Conservation (phyloP, 1,140 invertebrate genomes). For the Goniozus legneri region DNA sequence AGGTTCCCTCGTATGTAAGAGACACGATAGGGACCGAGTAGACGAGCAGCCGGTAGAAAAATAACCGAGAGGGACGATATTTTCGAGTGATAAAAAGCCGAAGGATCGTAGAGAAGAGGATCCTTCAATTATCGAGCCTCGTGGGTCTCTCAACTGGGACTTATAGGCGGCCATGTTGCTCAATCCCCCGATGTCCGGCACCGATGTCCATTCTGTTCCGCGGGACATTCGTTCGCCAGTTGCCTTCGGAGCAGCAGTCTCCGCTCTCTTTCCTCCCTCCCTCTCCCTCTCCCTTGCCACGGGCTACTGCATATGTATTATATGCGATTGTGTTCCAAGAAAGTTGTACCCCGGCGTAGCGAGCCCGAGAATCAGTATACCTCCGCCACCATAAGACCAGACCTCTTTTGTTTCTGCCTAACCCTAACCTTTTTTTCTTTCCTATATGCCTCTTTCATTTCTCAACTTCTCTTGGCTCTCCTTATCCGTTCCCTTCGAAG, state of each 20-base stretch:
- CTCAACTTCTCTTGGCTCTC: constrained; percentile 8
- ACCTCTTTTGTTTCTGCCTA: constrained; percentile 38
- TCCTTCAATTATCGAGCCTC: constrained; percentile 38
- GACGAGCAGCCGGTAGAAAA: too few relatives aligned
- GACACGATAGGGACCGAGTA: too few relatives aligned
- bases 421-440: constrained; percentile 24
- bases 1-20: too few relatives aligned
- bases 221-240: constrained; percentile 26
- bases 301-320: constrained; percentile 52
- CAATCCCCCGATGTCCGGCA: constrained; percentile 32
- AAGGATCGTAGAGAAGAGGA: neutral
- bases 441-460: constrained; percentile 7
- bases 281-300: too few relatives aligned
- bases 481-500: constrained; percentile 15
- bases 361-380: too few relatives aligned
- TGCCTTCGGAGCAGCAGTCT: neutral
- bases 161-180: constrained; percentile 40
- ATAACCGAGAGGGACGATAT: too few relatives aligned
- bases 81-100: constrained; percentile 1
- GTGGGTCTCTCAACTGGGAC: too few relatives aligned
- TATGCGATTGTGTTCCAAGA: constrained; percentile 52
- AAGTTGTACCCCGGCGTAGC: constrained; percentile 50
- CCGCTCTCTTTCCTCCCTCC: too few relatives aligned
- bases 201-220: constrained; percentile 29
- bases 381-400: constrained; percentile 45